phyloP scores from a whole-genome alignment of 1,140 invertebrate genomes.

The Drosophila tani region DNA sequence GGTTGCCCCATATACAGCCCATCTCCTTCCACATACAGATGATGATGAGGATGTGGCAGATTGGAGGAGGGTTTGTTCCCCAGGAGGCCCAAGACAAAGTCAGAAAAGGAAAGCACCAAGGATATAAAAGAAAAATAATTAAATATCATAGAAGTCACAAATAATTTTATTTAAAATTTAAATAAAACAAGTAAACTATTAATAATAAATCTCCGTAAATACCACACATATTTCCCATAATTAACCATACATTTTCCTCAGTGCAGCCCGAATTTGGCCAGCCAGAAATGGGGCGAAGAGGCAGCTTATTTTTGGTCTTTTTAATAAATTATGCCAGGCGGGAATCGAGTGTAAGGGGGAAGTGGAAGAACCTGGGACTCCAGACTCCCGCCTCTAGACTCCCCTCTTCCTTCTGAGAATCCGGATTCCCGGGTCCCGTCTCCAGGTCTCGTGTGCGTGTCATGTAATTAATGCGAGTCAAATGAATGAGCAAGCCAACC shows the following conservation, averaged over 20 bases:
- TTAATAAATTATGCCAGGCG: conserved; percentile 69
- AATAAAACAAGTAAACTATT: background rate
- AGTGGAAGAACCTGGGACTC: background rate
- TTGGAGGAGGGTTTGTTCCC: conserved; percentile 3
- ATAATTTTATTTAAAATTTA: background rate
- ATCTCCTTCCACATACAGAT: conserved; percentile 4
- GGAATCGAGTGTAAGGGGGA: background rate
- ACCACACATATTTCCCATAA: background rate
- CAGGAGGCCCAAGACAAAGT: conserved; percentile 5
- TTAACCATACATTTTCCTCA: background rate
- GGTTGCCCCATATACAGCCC: background rate
- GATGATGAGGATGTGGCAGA: conserved; percentile 20
- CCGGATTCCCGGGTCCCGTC: conserved; percentile 3
- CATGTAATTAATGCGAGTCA: conserved; percentile 80
- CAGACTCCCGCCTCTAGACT: background rate
- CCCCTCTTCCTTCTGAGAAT: background rate
- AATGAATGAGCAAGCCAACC: conserved; percentile 68
- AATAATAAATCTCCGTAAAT: background rate
- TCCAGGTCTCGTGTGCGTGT: conserved; percentile 60
- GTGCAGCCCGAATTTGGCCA: conserved; percentile 44
- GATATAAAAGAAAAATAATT: background rate
- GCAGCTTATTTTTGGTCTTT: conserved; percentile 57
- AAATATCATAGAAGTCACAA: background rate
- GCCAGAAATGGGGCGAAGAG: conserved; percentile 23
- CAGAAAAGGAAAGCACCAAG: background rate